Evolutionary conservation across 2,113 vertebrate species (phyloP), one percentile per base, ranked within the genome.

Genomic region (Arizona elegans): DNA sequence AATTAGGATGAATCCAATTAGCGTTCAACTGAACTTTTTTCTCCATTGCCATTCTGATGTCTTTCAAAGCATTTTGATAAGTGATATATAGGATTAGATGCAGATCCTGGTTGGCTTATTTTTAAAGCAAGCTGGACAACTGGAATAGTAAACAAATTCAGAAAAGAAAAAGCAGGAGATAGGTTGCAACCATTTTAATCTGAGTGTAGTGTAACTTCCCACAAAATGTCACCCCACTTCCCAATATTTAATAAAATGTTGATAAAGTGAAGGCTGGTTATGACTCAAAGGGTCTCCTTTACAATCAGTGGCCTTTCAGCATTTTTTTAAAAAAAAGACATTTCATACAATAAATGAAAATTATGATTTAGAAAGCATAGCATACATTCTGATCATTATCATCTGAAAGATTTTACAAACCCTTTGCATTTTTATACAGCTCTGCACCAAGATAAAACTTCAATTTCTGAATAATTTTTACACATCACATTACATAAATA

Each of bases 371-470:
- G 94, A 95, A 95, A 97, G 95, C 93, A 55, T 93, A 96, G 93
- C 95, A 94, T 94, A 95, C 94, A 90, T 95, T 92, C 91, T 91
- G 91, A 90, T 85, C 50, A 93, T 93, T 53, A 59, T 91, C 92
- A 94, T 96, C 8, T 88, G 86, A 87, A 95, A 90, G 88, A 87
- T 95, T 96, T 96, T 93, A 95, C 94, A 97, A 15, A 91, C 94
- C 94, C 93, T 95, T 96, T 96, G 96, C 94, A 93, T 96, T 94
- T 86, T 91, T 65, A 96, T 93, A 94, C 96, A 96, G 97, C 91
- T 96, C 97, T 96, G 92, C 94, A 97, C 97, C 94, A 97, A 98
- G 97, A 97, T 98, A 98, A 93, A 93, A 93, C 92, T 59, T 93
- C 47, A 90, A 87, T 86, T 62, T 62, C 59, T 93, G 88, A 93